Evolutionary conservation across 2,888 invertebrate genomes (phyloP).

Genomic region (Tipula vernalis): DNA sequence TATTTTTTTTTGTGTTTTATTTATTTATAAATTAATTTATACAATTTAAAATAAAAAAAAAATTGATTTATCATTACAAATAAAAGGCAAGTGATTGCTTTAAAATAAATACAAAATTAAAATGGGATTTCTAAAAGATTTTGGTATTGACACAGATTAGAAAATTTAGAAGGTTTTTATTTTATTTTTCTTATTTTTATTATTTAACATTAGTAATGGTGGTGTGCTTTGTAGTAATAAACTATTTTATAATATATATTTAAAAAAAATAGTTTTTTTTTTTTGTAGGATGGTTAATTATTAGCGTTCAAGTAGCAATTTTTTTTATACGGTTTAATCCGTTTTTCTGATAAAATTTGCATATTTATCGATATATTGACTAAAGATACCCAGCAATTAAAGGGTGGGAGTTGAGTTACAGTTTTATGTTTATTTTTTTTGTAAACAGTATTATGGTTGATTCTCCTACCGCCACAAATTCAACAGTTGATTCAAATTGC

Average conservation of each 20-base stretch:
- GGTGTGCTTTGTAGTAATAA: too few relatives aligned
- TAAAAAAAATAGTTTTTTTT: not conserved
- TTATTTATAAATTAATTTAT: not conserved
- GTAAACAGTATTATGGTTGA: too few relatives aligned
- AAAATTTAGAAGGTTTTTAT: not conserved
- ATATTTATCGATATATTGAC: too few relatives aligned
- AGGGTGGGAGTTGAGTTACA: too few relatives aligned
- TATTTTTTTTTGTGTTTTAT: not conserved
- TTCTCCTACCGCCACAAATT: too few relatives aligned
- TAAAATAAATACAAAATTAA: not conserved
- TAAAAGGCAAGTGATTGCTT: not conserved
- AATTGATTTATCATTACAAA: not conserved
- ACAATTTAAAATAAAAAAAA: not conserved
- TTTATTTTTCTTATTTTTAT: not conserved
- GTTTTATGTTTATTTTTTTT: too few relatives aligned
- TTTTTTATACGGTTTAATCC: too few relatives aligned
- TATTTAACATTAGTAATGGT: not conserved
- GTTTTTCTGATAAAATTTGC: not conserved
- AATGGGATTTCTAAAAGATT: not conserved
- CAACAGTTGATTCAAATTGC: too few relatives aligned
- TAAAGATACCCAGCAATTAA: too few relatives aligned
- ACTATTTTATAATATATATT: not conserved
- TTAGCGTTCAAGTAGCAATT: not conserved
- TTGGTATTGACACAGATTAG: not conserved
- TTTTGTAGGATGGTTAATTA: not conserved